phyloP scores from a whole-genome alignment of 2,797 vertebrate species.

The Muscicapa striata region DNA sequence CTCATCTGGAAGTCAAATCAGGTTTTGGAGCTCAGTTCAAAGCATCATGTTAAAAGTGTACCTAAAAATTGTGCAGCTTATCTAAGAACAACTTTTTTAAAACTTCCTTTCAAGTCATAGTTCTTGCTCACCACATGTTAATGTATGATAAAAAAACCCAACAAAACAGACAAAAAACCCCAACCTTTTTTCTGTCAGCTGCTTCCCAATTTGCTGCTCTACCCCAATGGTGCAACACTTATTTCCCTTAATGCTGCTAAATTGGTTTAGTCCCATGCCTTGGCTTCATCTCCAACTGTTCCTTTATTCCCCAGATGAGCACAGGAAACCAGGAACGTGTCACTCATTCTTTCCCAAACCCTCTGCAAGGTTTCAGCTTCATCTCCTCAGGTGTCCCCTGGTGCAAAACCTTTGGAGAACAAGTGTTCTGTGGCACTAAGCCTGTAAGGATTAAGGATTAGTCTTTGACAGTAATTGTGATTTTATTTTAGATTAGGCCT shows the following conservation, averaged over 20 bases:
- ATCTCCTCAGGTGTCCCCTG: neutral
- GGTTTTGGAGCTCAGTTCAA: neutral
- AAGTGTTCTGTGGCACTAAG: neutral
- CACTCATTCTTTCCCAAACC: neutral
- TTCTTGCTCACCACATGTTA: neutral
- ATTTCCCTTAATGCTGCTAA: neutral
- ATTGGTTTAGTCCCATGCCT: neutral
- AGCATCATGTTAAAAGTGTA: neutral
- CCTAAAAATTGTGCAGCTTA: neutral
- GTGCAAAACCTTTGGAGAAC: neutral
- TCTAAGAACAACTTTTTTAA: neutral
- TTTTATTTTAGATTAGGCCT: neutral
- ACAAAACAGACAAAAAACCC: neutral
- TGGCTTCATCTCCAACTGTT: neutral
- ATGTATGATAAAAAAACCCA: neutral
- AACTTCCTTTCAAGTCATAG: neutral
- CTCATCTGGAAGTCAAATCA: neutral
- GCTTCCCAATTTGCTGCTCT: neutral
- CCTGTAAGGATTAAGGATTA: neutral
- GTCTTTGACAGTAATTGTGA: neutral
- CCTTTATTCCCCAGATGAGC: neutral
- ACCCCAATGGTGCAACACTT: fast-evolving
- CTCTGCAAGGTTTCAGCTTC: neutral
- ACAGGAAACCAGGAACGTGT: neutral
- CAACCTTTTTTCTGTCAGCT: neutral